Conservation (phyloP, 2,888 invertebrate genomes). For the Pediacus dermestoides region DNA sequence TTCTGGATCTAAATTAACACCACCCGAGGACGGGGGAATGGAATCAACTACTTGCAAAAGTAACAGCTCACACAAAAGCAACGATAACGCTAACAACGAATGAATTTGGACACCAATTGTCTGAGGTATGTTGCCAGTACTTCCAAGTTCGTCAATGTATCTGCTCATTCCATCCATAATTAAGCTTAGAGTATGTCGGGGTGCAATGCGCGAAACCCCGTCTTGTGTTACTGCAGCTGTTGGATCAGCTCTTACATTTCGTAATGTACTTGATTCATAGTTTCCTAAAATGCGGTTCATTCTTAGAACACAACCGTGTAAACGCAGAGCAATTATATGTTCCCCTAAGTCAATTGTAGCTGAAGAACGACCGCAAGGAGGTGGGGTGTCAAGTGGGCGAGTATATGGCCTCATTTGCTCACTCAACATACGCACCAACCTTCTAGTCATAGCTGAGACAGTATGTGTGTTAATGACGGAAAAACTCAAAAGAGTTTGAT, state of each 20-base stretch:
- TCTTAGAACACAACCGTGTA: conserved; percentile 41
- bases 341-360: conserved; percentile 38
- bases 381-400: conserved; percentile 19
- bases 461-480: conserved; percentile 28
- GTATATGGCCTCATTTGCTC: conserved; percentile 34
- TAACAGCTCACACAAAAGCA: conserved; percentile 52
- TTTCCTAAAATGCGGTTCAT: conserved; percentile 39
- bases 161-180: conserved; percentile 51
- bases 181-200: conserved; percentile 48
- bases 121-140: conserved; percentile 18
- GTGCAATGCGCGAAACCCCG: conserved; percentile 40
- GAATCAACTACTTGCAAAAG: conserved; percentile 51
- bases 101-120: conserved; percentile 36
- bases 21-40: conserved; percentile 44
- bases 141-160: conserved; percentile 49
- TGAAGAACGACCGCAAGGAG: conserved; percentile 17
- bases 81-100: conserved; percentile 49
- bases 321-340: conserved; percentile 38
- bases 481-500: conserved; percentile 17
- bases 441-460: conserved; percentile 30
- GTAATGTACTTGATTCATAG: conserved; percentile 20
- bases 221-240: conserved; percentile 39
- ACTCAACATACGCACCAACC: conserved; percentile 33
- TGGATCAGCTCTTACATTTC: conserved; percentile 23
- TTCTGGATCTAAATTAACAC: conserved; percentile 44